A percentile compares a stretch with the other conserved stretches of the same genome.
Conservation (phyloP, 2,888 invertebrate genomes). For the Pocota personata region DNA sequence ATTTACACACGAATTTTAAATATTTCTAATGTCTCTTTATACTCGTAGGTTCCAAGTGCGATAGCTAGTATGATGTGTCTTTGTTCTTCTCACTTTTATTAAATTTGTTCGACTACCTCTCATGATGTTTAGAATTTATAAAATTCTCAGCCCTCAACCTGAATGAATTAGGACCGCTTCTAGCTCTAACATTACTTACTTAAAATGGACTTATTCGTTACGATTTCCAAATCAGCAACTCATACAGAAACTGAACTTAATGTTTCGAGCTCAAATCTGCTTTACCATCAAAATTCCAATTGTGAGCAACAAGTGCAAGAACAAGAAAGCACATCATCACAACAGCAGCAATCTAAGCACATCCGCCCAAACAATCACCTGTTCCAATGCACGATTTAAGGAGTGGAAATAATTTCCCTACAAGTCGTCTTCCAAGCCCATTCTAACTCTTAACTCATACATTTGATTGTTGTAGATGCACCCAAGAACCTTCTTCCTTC, state of each 20-base stretch:
- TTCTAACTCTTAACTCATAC: conserved; percentile 25
- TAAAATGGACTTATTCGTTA: no score
- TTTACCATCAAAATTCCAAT: not conserved
- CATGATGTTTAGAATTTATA: no score
- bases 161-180: no score
- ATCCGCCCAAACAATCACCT: conserved; percentile 59
- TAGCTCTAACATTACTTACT: no score
- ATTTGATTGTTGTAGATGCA: conserved; percentile 48
- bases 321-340: not conserved
- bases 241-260: not conserved
- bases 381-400: conserved; percentile 63
- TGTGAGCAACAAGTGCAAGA: not conserved
- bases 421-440: conserved; percentile 12
- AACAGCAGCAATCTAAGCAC: conserved; percentile 25
- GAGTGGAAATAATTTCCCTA: conserved; percentile 53
- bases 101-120: no score
- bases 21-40: no score
- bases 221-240: no score
- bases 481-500: conserved; percentile 8
- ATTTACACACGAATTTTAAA: no score
- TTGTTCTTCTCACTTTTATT: no score
- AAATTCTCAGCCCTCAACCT: no score
- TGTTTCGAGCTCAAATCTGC: not conserved
- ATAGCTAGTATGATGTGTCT: no score
- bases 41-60: no score